A percentile compares a stretch with the other conserved stretches of the same genome.
phyloP scores from a whole-genome alignment of 1,140 invertebrate genomes.

The Aplysia californica region DNA sequence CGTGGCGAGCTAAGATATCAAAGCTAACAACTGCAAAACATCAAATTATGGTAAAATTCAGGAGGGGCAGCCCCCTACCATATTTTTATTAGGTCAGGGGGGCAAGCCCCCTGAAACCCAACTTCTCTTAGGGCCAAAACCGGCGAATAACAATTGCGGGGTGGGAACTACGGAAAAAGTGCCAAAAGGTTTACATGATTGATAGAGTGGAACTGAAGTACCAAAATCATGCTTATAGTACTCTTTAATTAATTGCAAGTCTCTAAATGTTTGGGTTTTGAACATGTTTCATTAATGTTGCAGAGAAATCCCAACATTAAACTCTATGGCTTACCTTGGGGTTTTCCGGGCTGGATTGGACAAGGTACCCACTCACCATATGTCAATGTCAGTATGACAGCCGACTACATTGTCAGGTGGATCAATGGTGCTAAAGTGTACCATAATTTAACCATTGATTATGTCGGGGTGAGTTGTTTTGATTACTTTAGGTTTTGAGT shows the following conservation, averaged over 20 bases:
- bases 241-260: background rate
- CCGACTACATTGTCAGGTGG: slow-evolving; percentile 63
- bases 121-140: no score
- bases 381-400: slow-evolving; percentile 46
- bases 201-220: no score
- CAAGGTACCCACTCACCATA: slow-evolving; percentile 56
- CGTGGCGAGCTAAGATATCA: no score
- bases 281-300: no score
- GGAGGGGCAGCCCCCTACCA: no score
- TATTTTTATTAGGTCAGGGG: no score
- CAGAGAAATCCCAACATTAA: slow-evolving; percentile 66
- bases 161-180: no score
- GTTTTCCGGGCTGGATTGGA: slow-evolving; percentile 66
- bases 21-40: no score
- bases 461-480: slow-evolving; percentile 51
- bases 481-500: background rate
- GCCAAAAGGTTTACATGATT: no score
- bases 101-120: no score
- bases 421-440: slow-evolving; percentile 60
- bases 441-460: slow-evolving; percentile 64
- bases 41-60: no score
- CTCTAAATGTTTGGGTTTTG: background rate
- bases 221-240: background rate
- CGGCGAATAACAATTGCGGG: no score
- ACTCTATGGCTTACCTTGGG: slow-evolving; percentile 66